Percentiles rank a stretch among this genome's conserved stretches.
Conservation (phyloP, 2,113 vertebrate genomes). For the Stictonetta naevosa region DNA sequence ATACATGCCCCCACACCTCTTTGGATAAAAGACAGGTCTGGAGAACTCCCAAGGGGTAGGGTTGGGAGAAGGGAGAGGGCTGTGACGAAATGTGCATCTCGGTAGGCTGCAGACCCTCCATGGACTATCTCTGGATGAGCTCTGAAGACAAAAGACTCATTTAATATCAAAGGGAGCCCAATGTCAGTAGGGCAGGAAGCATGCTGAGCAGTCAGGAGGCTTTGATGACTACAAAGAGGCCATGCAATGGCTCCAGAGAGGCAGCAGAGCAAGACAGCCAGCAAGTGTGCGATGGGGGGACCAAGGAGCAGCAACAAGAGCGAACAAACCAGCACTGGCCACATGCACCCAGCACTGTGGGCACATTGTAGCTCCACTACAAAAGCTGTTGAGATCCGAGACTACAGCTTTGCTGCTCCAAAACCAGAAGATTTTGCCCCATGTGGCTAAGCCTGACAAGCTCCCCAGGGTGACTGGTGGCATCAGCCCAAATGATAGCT, state of each 20-base stretch:
- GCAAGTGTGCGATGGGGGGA: neutral
- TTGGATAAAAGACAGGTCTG: neutral
- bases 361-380: neutral
- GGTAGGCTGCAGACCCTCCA: neutral
- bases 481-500: neutral
- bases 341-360: neutral
- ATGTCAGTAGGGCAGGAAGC: neutral
- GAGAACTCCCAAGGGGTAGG: neutral
- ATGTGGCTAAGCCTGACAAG: rapidly evolving
- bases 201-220: neutral
- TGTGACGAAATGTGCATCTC: rapidly evolving
- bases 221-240: neutral
- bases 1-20: neutral
- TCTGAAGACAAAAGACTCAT: neutral
- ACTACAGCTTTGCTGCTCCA: neutral
- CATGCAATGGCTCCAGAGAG: neutral
- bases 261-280: neutral
- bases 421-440: neutral
- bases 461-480: neutral
- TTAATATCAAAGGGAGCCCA: neutral
- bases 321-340: too few relatives aligned
- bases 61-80: neutral
- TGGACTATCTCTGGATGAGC: neutral
- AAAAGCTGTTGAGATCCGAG: rapidly evolving
- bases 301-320: neutral